These are phyloP conservation scores for Platerodrilus igneus DNA, from an alignment of 2,888 invertebrate genomes.

Conservation along the genomic window DNA sequence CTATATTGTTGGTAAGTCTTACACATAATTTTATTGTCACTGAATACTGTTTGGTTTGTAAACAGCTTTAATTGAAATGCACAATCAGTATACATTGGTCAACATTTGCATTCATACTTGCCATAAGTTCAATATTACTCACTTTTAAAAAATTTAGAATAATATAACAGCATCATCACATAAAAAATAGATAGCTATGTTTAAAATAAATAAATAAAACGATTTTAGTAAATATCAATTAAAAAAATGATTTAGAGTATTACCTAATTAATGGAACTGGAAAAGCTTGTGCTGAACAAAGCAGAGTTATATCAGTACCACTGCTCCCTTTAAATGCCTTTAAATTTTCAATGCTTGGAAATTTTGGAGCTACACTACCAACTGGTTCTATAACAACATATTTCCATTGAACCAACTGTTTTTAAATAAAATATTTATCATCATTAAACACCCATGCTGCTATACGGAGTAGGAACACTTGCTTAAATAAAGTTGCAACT, in stretches of 20 bases:
- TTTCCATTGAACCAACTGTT: constrained; percentile 36
- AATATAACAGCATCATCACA: too few relatives aligned
- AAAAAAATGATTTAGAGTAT: constrained; percentile 8
- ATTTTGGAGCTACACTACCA: constrained; percentile 51
- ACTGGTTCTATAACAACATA: constrained; percentile 46
- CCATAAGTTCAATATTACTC: too few relatives aligned
- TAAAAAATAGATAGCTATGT: too few relatives aligned
- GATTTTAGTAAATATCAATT: not conserved
- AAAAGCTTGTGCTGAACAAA: constrained; percentile 64
- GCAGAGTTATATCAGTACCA: constrained; percentile 48
- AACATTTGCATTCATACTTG: too few relatives aligned
- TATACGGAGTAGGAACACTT: constrained; percentile 1
- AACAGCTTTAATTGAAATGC: too few relatives aligned
- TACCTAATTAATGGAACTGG: constrained; percentile 56
- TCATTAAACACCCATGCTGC: constrained; percentile 8
- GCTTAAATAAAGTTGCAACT: not conserved
- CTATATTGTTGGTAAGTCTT: too few relatives aligned
- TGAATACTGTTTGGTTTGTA: too few relatives aligned
- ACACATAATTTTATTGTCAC: too few relatives aligned
- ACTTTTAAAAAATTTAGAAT: too few relatives aligned
- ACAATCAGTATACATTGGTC: too few relatives aligned
- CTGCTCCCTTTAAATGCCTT: constrained; percentile 36
- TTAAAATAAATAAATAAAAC: not conserved
- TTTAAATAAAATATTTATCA: constrained; percentile 10
- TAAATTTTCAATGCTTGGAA: constrained; percentile 41